phyloP scores from a whole-genome alignment of 92 coral and sea anemone genomes.

The Epizoanthus illoricatus region DNA sequence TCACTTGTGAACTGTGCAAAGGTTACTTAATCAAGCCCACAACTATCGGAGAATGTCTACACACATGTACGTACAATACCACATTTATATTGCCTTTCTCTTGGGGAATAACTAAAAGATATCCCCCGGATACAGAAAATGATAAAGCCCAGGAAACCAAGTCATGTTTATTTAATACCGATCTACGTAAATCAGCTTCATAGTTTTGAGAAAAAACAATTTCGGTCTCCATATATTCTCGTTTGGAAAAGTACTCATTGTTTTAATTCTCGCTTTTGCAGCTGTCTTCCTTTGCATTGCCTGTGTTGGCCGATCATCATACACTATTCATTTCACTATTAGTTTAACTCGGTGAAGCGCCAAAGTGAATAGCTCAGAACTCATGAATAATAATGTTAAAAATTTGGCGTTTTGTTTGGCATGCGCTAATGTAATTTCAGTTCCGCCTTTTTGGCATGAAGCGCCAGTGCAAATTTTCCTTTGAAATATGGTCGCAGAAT shows the following conservation, averaged over 20 bases:
- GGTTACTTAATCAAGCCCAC: constrained; percentile 98
- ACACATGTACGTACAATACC: constrained; percentile 86
- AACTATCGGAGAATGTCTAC: constrained; percentile 96
- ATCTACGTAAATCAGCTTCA: constrained; percentile 26
- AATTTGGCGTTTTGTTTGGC: constrained; percentile 10
- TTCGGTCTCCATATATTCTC: constrained; percentile 14
- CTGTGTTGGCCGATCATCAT: constrained; percentile 60
- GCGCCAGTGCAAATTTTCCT: constrained; percentile 2
- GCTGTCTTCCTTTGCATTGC: constrained; percentile 67
- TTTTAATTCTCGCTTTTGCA: constrained; percentile 30
- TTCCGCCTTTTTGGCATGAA: constrained; percentile 14
- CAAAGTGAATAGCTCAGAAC: constrained; percentile 34
- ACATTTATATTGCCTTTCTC: background rate
- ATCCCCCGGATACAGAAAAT: constrained; percentile 39
- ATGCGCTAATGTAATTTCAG: constrained; percentile 4
- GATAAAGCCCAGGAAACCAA: constrained; percentile 40
- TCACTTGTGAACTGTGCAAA: constrained; percentile 90
- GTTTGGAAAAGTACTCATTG: constrained; percentile 16
- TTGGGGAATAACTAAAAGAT: constrained; percentile 44
- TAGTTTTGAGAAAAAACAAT: constrained; percentile 19
- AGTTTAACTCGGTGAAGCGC: constrained; percentile 76
- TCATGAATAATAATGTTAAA: constrained; percentile 19
- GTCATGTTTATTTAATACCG: constrained; percentile 32
- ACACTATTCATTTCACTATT: constrained; percentile 65
- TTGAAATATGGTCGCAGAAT: background rate